phyloP scores from a whole-genome alignment of 2,113 vertebrate genomes.

The Seriola quinqueradiata region DNA sequence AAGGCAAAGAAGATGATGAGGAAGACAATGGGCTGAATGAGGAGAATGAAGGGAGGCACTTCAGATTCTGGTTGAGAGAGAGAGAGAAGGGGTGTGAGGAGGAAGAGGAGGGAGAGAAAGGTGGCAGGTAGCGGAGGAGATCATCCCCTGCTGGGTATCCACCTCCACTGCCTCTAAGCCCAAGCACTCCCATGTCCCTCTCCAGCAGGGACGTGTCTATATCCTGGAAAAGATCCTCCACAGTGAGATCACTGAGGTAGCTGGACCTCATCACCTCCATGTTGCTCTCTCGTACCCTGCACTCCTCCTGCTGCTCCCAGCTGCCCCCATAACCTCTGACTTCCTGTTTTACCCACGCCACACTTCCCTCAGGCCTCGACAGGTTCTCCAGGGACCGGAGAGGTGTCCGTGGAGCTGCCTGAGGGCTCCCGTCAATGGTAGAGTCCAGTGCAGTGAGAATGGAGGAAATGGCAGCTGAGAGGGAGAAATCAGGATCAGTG shows the following conservation, averaged over 20 bases:
- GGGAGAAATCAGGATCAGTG: slow-evolving; percentile 76
- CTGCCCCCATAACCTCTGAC: slow-evolving; percentile 21
- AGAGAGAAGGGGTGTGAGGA: slow-evolving; percentile 55
- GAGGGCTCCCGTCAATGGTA: slow-evolving; percentile 72
- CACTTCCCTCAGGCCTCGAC: slow-evolving; percentile 24
- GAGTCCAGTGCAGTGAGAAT: slow-evolving; percentile 87
- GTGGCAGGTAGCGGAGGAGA: slow-evolving; percentile 61
- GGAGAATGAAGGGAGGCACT: slow-evolving; percentile 68
- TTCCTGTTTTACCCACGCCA: slow-evolving; percentile 34
- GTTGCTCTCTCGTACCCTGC: slow-evolving; percentile 39
- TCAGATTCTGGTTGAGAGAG: slow-evolving; percentile 56
- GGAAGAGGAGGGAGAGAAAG: slow-evolving; percentile 41
- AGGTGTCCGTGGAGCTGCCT: slow-evolving; percentile 61
- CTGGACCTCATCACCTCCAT: slow-evolving; percentile 78
- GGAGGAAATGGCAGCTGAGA: slow-evolving; percentile 79
- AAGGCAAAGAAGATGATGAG: background rate
- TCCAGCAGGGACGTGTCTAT: slow-evolving; percentile 87
- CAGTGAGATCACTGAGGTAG: slow-evolving; percentile 79
- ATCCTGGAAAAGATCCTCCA: slow-evolving; percentile 88
- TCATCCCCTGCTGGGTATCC: slow-evolving; percentile 61
- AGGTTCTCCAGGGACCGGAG: slow-evolving; percentile 81
- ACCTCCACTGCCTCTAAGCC: slow-evolving; percentile 55
- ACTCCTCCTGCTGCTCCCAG: slow-evolving; percentile 57
- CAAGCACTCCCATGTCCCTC: slow-evolving; percentile 71
- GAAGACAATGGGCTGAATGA: slow-evolving; percentile 49